Conservation (phyloP, 2,113 vertebrate genomes). For the Paramormyrops kingsleyae region DNA sequence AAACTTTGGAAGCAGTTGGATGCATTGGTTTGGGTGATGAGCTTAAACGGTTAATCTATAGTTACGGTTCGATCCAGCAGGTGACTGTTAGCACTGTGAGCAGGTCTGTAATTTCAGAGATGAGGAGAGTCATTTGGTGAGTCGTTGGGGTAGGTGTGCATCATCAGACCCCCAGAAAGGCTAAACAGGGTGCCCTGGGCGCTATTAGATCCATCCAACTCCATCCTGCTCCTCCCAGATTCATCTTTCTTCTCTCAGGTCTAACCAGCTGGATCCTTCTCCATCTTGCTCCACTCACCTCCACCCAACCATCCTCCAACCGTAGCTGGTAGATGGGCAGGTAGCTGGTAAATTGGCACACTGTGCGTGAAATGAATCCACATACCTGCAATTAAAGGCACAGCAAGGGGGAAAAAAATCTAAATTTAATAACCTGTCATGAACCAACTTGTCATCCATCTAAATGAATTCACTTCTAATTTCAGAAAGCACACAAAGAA, state of each 20-base stretch:
- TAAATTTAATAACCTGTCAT: not conserved
- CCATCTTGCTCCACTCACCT: not conserved
- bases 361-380: not conserved
- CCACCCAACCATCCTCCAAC: not conserved
- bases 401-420: not conserved
- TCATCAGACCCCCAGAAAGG: not conserved
- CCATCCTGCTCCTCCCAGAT: not conserved
- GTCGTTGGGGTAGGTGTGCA: not conserved
- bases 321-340: not conserved
- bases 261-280: not conserved
- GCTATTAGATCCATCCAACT: not conserved
- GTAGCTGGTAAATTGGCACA: not conserved
- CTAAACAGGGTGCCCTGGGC: not conserved
- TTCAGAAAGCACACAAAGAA: not conserved
- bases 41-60: constrained; percentile 11
- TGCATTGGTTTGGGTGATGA: not conserved
- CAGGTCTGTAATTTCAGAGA: constrained; percentile 25
- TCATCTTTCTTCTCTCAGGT: not conserved
- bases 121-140: not conserved
- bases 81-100: constrained; percentile 38
- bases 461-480: not conserved
- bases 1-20: not conserved
- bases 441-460: not conserved
- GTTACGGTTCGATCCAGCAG: constrained; percentile 43
- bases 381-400: not conserved